These are phyloP conservation scores for Apomyelois bistriatella DNA, from an alignment of 2,888 invertebrate genomes.

Conservation along the genomic window DNA sequence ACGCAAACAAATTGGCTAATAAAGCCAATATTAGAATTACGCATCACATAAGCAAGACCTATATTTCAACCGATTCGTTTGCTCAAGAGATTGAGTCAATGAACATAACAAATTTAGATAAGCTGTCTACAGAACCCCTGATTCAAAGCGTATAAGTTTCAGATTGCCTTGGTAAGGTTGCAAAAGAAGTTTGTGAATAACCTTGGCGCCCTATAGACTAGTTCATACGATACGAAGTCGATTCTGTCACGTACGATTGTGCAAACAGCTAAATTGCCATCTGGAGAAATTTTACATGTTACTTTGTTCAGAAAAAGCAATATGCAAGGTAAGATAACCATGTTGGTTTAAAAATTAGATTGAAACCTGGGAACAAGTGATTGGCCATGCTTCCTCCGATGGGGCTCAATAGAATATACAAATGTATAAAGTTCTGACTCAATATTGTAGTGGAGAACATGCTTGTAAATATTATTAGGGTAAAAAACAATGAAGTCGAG, in stretches of 20 bases:
- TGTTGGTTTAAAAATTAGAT: not conserved
- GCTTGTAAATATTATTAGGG: too few relatives aligned
- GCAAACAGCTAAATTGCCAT: slow-evolving; percentile 33
- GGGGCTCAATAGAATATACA: too few relatives aligned
- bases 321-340: slow-evolving; percentile 1
- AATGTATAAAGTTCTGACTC: too few relatives aligned
- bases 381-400: too few relatives aligned
- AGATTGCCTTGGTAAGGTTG: slow-evolving; percentile 2
- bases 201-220: slow-evolving; percentile 31
- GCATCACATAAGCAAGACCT: slow-evolving; percentile 13
- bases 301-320: slow-evolving; percentile 18
- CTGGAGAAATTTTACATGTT: slow-evolving; percentile 21
- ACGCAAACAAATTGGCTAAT: not conserved
- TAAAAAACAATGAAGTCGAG: too few relatives aligned
- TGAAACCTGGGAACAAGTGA: too few relatives aligned
- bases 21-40: slow-evolving; percentile 11
- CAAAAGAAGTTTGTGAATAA: slow-evolving; percentile 13
- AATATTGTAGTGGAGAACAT: too few relatives aligned
- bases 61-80: slow-evolving; percentile 26
- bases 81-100: slow-evolving; percentile 28
- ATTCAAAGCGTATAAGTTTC: slow-evolving; percentile 3
- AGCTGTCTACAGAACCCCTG: slow-evolving; percentile 2
- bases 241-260: slow-evolving; percentile 35
- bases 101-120: slow-evolving; percentile 15
- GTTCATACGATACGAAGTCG: slow-evolving; percentile 35